phyloP scores from a whole-genome alignment of 2,113 vertebrate species.

The Furnarius figulus region DNA sequence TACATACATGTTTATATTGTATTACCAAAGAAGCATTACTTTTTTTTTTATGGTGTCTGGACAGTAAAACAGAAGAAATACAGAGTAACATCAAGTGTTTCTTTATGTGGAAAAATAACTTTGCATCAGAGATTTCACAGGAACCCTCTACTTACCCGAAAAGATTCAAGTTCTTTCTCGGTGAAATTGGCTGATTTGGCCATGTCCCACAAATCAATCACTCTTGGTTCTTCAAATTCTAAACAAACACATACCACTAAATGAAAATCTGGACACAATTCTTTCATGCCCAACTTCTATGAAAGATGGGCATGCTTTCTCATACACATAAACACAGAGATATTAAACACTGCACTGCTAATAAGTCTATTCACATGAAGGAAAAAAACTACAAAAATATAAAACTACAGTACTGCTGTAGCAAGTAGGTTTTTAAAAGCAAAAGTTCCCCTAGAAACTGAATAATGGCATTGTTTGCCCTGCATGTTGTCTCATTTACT shows the following conservation, averaged over 20 bases:
- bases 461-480: neutral
- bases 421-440: neutral
- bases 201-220: slow-evolving; percentile 95
- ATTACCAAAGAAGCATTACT: neutral
- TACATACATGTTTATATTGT: neutral
- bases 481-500: neutral
- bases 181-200: slow-evolving; percentile 89
- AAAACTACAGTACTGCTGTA: neutral
- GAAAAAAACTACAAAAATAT: neutral
- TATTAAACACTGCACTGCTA: neutral
- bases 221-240: slow-evolving; percentile 95
- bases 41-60: neutral
- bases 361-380: neutral
- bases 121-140: neutral
- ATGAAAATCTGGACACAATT: neutral
- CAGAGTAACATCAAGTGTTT: rapidly evolving
- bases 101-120: neutral
- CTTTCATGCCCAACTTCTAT: neutral
- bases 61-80: neutral
- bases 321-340: neutral
- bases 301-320: neutral
- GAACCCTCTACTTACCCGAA: slow-evolving; percentile 81
- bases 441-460: neutral
- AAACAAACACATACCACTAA: neutral
- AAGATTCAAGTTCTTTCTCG: slow-evolving; percentile 88